Conservation (phyloP, 2,888 invertebrate genomes). For the Mesorhabditis spiculigera region DNA sequence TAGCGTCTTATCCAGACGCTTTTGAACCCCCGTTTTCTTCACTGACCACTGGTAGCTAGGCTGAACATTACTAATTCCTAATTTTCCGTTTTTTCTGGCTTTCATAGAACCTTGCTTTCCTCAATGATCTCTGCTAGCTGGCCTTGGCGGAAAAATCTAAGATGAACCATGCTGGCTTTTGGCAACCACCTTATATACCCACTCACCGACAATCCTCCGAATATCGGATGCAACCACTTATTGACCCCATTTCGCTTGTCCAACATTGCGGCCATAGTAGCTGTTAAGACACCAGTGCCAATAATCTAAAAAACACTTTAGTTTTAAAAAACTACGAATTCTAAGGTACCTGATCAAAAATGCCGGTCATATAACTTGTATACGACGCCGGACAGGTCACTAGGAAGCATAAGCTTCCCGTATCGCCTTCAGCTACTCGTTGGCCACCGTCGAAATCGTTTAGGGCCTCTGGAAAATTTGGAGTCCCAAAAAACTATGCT, state of each 20-base stretch:
- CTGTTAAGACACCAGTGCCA: constrained; percentile 14
- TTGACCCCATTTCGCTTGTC: constrained; percentile 12
- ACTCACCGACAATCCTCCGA: constrained; percentile 15
- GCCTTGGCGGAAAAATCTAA: neutral
- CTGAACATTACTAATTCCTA: no score
- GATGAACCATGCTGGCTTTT: neutral
- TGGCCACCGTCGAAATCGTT: constrained; percentile 57
- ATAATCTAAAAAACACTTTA: constrained; percentile 10
- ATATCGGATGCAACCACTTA: constrained; percentile 16
- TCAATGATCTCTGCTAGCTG: neutral
- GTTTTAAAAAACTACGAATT: neutral
- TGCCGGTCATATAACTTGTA: neutral
- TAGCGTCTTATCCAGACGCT: no score
- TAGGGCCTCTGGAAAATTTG: constrained; percentile 22
- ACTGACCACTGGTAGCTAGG: neutral
- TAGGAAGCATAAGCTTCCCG: constrained; percentile 14
- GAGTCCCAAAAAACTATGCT: no score
- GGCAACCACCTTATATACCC: neutral
- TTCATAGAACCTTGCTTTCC: neutral
- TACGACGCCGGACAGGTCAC: constrained; percentile 17
- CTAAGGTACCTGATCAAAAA: constrained; percentile 10
- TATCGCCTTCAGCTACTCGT: constrained; percentile 25
- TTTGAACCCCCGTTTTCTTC: no score
- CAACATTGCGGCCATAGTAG: constrained; percentile 15
- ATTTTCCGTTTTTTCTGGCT: neutral